phyloP scores from a whole-genome alignment of 2,888 invertebrate genomes.

The Cynaeus angustus region DNA sequence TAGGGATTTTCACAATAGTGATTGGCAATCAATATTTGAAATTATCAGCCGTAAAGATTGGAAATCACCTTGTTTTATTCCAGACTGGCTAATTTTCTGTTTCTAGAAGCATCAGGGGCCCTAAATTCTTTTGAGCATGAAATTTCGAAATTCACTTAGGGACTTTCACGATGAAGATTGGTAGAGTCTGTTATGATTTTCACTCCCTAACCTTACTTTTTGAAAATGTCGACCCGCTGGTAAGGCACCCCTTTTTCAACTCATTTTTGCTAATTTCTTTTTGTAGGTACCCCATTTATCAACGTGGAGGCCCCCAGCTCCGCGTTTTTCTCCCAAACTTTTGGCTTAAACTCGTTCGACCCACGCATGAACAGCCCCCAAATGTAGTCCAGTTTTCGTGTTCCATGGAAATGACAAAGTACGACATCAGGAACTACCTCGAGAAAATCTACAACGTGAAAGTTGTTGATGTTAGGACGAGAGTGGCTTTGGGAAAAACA shows the following conservation, averaged over 20 bases:
- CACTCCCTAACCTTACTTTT: not conserved
- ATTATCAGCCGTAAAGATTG: no score
- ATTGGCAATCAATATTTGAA: no score
- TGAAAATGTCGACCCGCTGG: conserved; percentile 44
- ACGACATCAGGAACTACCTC: conserved; percentile 93
- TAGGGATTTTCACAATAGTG: no score
- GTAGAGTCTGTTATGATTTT: not conserved
- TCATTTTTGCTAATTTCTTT: not conserved
- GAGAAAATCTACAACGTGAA: conserved; percentile 95
- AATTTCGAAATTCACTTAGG: no score
- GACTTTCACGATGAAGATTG: no score
- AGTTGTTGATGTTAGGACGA: conserved; percentile 84
- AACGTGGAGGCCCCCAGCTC: conserved; percentile 94
- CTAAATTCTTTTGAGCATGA: no score
- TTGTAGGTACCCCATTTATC: conserved; percentile 90
- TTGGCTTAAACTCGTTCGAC: conserved; percentile 94
- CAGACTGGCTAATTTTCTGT: no score
- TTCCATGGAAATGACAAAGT: conserved; percentile 94
- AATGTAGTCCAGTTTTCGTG: conserved; percentile 92
- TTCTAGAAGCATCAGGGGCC: no score
- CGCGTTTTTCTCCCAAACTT: conserved; percentile 96
- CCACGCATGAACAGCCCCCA: conserved; percentile 79
- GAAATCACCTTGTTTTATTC: no score
- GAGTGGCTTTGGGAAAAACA: conserved; percentile 82
- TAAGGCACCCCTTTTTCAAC: conserved; percentile 10